Conservation (phyloP, 2,888 invertebrate species). For the Pilophorus perplexus region DNA sequence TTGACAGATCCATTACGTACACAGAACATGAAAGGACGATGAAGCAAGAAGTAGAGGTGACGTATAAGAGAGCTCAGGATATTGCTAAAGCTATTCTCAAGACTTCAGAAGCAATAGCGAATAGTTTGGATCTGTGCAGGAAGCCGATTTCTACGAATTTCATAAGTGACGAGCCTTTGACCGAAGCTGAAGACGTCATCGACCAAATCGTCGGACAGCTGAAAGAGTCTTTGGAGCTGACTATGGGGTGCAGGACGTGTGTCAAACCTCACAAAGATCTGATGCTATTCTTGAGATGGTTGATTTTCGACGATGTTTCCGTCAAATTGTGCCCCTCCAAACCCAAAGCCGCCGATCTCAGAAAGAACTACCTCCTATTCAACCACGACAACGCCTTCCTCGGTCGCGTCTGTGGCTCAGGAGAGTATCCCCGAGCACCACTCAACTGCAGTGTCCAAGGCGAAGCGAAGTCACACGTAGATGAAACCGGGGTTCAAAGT, state of each 20-base stretch:
- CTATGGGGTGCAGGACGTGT: constrained; percentile 37
- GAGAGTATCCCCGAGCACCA: constrained; percentile 12
- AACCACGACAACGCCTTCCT: constrained; percentile 31
- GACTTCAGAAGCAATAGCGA: constrained; percentile 25
- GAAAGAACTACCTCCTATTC: constrained; percentile 34
- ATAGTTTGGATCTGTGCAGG: constrained; percentile 26
- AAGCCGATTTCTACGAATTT: constrained; percentile 35
- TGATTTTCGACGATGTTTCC: constrained; percentile 33
- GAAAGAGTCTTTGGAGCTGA: constrained; percentile 29
- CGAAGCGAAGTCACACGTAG: neutral
- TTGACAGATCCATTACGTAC: constrained; percentile 21
- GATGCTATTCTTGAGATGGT: constrained; percentile 37
- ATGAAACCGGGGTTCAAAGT: neutral
- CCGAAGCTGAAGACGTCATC: constrained; percentile 33
- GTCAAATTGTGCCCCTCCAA: constrained; percentile 28
- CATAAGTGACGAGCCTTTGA: constrained; percentile 31
- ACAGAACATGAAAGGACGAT: constrained; percentile 29
- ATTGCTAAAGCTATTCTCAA: constrained; percentile 32
- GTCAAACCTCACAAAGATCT: constrained; percentile 40
- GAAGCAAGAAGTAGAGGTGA: constrained; percentile 35
- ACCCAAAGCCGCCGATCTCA: constrained; percentile 23
- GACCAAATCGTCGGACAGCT: constrained; percentile 32
- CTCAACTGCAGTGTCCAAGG: neutral
- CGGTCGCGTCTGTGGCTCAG: constrained; percentile 13
- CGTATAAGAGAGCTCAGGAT: constrained; percentile 26